Percentiles rank a stretch among this genome's conserved stretches.
These are phyloP conservation scores for Paracentrotus lividus DNA, from an alignment of 53 echinoderm and acorn worm genomes.

Conservation along the genomic window DNA sequence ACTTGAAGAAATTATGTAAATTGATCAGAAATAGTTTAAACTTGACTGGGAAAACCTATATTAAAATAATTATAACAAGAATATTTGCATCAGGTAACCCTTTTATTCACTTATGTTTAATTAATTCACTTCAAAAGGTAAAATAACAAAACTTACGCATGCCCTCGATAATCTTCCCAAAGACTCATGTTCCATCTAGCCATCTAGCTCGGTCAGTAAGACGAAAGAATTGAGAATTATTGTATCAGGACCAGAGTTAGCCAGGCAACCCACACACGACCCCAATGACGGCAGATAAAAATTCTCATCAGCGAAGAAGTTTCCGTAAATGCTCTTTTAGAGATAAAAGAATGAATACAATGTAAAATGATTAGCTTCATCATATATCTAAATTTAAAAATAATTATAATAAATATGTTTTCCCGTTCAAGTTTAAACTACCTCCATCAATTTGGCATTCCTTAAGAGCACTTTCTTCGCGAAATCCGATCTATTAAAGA, in stretches of 20 bases:
- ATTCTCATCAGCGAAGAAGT: conserved; percentile 90
- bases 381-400: neutral
- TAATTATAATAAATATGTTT: neutral
- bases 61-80: neutral
- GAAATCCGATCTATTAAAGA: no score
- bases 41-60: neutral
- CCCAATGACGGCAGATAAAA: conserved; percentile 86
- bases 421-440: no score
- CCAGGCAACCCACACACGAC: conserved; percentile 92
- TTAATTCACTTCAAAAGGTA: no score
- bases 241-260: conserved; percentile 87
- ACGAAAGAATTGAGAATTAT: conserved; percentile 93
- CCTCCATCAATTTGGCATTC: no score
- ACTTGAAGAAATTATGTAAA: neutral
- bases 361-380: neutral
- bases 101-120: no score
- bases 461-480: no score
- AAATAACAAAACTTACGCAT: no score
- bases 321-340: conserved; percentile 90
- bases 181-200: conserved; percentile 93
- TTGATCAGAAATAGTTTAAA: neutral
- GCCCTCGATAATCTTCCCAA: conserved; percentile 86
- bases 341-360: neutral
- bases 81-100: neutral
- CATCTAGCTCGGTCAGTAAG: conserved; percentile 78